Evolutionary conservation across 2,113 vertebrate genomes (phyloP).

Genomic region (Mixornis gularis): DNA sequence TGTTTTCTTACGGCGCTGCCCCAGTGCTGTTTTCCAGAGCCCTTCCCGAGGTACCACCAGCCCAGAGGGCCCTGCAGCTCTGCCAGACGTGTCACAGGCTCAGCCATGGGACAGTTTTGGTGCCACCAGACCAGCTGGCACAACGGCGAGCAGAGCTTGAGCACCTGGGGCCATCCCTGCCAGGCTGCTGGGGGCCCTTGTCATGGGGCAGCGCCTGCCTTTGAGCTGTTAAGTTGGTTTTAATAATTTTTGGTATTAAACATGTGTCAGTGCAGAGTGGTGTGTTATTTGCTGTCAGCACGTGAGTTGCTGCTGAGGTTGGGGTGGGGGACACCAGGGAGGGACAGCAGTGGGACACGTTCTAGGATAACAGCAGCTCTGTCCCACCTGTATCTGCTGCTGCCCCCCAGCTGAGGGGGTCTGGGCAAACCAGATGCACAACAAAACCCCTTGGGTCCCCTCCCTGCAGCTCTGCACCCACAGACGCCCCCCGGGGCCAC

Average conservation of each 20-base stretch:
- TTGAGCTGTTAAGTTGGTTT: conserved; percentile 56
- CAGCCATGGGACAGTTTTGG: rapidly evolving
- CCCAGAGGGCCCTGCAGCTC: background rate
- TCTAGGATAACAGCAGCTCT: rapidly evolving
- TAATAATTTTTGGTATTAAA: conserved; percentile 72
- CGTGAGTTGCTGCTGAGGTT: background rate
- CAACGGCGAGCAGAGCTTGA: rapidly evolving
- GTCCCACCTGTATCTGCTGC: background rate
- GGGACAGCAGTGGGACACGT: background rate
- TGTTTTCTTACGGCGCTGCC: background rate
- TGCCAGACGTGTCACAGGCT: background rate
- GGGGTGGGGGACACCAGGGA: background rate
- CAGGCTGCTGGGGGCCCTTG: background rate
- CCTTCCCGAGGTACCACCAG: background rate
- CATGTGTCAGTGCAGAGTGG: background rate
- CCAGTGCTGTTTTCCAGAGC: background rate
- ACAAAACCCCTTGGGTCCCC: background rate
- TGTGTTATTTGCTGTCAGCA: background rate
- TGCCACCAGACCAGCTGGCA: background rate
- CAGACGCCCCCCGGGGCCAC: rapidly evolving
- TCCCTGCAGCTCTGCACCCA: background rate
- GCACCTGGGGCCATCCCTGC: background rate
- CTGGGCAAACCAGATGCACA: rapidly evolving
- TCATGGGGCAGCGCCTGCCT: background rate
- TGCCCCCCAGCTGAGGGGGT: background rate